Evolutionary conservation across 2,797 vertebrate genomes (phyloP).

Genomic region (Erethizon dorsatum): DNA sequence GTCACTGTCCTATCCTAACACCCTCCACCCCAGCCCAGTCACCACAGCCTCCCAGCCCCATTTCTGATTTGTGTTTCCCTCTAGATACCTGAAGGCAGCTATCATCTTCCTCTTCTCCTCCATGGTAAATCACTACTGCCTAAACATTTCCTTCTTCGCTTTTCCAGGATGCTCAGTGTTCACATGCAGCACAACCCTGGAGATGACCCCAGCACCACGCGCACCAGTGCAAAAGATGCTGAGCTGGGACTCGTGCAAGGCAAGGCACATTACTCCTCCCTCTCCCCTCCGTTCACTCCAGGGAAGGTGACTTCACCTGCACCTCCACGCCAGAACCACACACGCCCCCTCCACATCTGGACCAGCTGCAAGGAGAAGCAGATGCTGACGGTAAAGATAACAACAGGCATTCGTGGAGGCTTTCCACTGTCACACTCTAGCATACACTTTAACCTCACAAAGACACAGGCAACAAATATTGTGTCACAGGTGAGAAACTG

Average conservation of each 20-base stretch:
- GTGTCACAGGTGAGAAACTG: background rate
- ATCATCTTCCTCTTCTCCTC: background rate
- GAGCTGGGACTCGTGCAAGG: accelerated
- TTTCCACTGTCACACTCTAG: too few relatives aligned
- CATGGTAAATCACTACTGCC: background rate
- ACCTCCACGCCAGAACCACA: background rate
- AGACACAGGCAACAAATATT: background rate
- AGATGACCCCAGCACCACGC: background rate
- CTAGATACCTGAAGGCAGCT: background rate
- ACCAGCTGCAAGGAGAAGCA: background rate
- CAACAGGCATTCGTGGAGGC: accelerated
- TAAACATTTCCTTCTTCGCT: background rate
- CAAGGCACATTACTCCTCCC: accelerated
- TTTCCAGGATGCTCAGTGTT: background rate
- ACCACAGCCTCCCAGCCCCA: too few relatives aligned
- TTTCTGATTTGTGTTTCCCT: too few relatives aligned
- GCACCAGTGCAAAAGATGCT: accelerated
- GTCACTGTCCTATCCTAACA: background rate
- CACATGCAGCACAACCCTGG: background rate
- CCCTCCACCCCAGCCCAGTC: accelerated
- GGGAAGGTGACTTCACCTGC: background rate
- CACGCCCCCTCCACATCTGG: background rate
- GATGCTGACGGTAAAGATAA: background rate
- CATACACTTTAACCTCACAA: too few relatives aligned
- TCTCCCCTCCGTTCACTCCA: background rate